Conservation (phyloP, 2,113 vertebrate genomes). For the Gymnarchus niloticus region DNA sequence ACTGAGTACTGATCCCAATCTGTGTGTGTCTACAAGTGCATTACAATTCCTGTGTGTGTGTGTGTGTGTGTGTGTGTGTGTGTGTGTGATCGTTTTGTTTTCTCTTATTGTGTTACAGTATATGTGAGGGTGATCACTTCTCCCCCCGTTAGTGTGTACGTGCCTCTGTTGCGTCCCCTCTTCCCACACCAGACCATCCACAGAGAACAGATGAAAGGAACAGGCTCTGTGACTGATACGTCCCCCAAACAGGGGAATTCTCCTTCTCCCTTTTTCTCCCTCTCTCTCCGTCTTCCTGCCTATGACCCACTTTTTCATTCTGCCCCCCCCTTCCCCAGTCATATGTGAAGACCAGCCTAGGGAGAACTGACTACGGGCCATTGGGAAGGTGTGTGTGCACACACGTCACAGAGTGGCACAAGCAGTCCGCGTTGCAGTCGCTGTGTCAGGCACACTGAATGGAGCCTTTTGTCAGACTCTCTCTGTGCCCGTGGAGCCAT, state of each 20-base stretch:
- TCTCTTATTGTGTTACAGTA: neutral
- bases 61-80: neutral
- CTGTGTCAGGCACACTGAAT: constrained; percentile 15
- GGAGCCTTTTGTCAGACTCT: neutral
- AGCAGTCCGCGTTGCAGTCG: neutral
- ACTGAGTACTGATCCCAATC: neutral
- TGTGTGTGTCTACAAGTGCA: neutral
- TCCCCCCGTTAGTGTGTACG: neutral
- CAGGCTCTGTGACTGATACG: constrained; percentile 66
- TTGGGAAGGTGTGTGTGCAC: constrained; percentile 4
- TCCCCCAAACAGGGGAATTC: constrained; percentile 64
- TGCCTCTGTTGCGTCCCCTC: neutral
- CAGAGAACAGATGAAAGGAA: constrained; percentile 70
- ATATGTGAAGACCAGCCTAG: constrained; percentile 58
- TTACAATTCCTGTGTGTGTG: neutral
- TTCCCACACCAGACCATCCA: constrained; percentile 60
- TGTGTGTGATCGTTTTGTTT: neutral
- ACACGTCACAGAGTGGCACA: constrained; percentile 22
- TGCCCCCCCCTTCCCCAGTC: constrained; percentile 52
- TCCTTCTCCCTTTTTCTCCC: constrained; percentile 50
- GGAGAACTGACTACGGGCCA: constrained; percentile 53
- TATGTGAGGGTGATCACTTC: neutral
- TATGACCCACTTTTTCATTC: constrained; percentile 49
- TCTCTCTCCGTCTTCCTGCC: constrained; percentile 35
- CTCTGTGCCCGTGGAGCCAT: neutral